Conservation (phyloP, 2,888 invertebrate species). For the Amblyjoppa proteus region DNA sequence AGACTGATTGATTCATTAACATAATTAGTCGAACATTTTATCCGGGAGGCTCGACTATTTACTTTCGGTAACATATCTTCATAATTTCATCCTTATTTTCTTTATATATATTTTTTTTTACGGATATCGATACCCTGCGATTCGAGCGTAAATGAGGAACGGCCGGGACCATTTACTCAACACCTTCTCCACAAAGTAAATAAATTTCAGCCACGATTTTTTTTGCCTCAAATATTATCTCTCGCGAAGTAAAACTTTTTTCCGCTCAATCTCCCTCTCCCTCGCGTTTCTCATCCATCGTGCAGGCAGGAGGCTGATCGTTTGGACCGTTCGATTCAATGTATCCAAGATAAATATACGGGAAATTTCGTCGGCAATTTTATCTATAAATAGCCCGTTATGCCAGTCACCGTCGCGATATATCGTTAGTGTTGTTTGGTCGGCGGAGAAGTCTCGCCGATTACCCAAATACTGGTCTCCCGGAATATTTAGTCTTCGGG, state of each 20-base stretch:
- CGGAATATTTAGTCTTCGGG: not conserved
- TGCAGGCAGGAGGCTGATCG: not conserved
- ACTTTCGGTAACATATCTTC: not conserved
- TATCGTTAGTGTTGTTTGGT: constrained; percentile 4
- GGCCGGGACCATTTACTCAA: not conserved
- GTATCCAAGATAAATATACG: constrained; percentile 25
- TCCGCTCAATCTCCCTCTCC: not conserved
- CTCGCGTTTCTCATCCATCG: constrained; percentile 1
- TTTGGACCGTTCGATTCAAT: constrained; percentile 9
- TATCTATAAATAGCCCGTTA: constrained; percentile 28
- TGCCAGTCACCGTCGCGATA: constrained; percentile 22
- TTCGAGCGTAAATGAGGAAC: not conserved
- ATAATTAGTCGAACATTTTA: not conserved
- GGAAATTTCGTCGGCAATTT: constrained; percentile 16
- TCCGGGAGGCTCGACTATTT: not conserved
- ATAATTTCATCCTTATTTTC: not conserved
- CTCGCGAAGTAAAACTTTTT: not conserved
- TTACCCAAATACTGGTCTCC: constrained; percentile 11
- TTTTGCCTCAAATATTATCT: not conserved
- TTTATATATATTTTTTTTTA: not conserved
- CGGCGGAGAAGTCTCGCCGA: constrained; percentile 20
- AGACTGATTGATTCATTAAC: not conserved
- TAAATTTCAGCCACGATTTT: not conserved
- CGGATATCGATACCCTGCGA: not conserved
- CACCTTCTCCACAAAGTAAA: not conserved